Percentiles rank a stretch among this genome's conserved stretches.
Evolutionary conservation across 2,888 invertebrate genomes (phyloP).

Genomic region (Papilio demoleus): DNA sequence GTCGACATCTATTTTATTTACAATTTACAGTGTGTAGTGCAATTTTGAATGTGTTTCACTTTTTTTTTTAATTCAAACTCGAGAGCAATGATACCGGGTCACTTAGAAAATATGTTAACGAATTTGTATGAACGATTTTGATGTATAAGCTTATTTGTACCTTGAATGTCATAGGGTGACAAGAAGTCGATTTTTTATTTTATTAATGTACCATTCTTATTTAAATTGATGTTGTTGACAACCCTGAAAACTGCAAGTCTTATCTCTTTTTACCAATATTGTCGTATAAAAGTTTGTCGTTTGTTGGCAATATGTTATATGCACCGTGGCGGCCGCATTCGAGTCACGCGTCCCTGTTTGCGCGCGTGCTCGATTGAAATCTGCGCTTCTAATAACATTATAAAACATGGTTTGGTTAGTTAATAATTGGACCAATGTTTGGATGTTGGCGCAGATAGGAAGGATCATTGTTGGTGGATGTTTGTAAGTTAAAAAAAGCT

Average conservation of each 20-base stretch:
- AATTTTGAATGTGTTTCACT: background rate
- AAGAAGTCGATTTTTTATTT: too few relatives aligned
- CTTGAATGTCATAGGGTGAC: too few relatives aligned
- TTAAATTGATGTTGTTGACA: background rate
- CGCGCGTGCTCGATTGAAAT: constrained; percentile 52
- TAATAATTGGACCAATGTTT: constrained; percentile 26
- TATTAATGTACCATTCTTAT: too few relatives aligned
- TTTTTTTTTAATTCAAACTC: too few relatives aligned
- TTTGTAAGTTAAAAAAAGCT: too few relatives aligned
- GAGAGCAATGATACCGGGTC: too few relatives aligned
- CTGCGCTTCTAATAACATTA: constrained; percentile 40
- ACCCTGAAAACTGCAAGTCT: background rate
- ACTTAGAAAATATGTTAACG: too few relatives aligned
- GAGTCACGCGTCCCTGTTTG: constrained; percentile 57
- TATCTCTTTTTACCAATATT: constrained; percentile 3
- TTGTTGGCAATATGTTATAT: constrained; percentile 33
- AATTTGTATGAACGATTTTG: too few relatives aligned
- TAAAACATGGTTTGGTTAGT: constrained; percentile 10
- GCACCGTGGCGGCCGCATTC: constrained; percentile 41
- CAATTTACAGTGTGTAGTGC: background rate
- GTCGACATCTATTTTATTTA: background rate
- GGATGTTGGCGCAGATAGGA: background rate
- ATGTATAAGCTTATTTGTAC: too few relatives aligned
- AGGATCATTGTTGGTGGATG: too few relatives aligned
- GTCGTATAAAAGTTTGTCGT: constrained; percentile 27